phyloP scores from a whole-genome alignment of 2,888 invertebrate genomes.

The Graphium colonna region DNA sequence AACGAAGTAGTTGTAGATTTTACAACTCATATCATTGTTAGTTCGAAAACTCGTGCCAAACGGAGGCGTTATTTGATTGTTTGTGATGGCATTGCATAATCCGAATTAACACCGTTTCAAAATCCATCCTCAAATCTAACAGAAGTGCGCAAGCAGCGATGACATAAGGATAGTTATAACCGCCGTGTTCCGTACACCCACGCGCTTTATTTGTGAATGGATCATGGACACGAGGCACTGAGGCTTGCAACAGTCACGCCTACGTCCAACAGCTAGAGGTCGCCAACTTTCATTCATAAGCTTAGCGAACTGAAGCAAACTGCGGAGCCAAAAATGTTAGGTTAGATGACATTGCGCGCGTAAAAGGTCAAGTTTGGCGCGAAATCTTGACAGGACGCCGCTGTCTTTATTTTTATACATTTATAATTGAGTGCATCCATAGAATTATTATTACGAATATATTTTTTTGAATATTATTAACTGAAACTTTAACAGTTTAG shows the following conservation, averaged over 20 bases:
- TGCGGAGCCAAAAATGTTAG: neutral
- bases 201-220: conserved; percentile 61
- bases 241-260: conserved; percentile 68
- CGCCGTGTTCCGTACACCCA: conserved; percentile 53
- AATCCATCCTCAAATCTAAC: too few relatives aligned
- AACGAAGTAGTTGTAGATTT: too few relatives aligned
- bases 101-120: too few relatives aligned
- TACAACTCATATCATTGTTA: too few relatives aligned
- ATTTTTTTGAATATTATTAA: too few relatives aligned
- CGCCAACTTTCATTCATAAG: conserved; percentile 77
- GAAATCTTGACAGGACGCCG: neutral
- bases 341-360: neutral
- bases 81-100: too few relatives aligned
- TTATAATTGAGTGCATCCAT: too few relatives aligned
- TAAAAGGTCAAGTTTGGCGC: neutral
- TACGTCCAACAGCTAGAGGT: conserved; percentile 63
- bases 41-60: too few relatives aligned
- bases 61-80: too few relatives aligned
- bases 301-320: conserved; percentile 29
- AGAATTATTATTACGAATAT: too few relatives aligned
- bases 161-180: conserved; percentile 48
- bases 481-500: too few relatives aligned
- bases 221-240: conserved; percentile 35
- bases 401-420: too few relatives aligned
- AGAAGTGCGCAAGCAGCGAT: conserved; percentile 5